phyloP scores from a whole-genome alignment of 2,888 invertebrate genomes.

The Drosophila neonasuta region DNA sequence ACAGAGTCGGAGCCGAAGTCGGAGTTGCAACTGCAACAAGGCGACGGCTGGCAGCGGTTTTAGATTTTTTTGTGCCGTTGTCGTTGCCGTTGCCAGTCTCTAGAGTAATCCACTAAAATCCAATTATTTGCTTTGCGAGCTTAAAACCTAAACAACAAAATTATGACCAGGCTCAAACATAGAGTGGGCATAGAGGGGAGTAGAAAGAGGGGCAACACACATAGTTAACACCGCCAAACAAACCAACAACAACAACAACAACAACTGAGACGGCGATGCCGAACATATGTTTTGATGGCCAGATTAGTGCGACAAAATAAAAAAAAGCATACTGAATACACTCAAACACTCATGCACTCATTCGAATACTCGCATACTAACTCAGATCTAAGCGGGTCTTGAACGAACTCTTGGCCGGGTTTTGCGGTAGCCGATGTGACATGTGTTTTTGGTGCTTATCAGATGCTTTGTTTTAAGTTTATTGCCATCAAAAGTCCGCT shows the following conservation, averaged over 20 bases:
- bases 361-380: conserved; percentile 2
- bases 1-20: background rate
- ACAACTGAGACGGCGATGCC: conserved; percentile 35
- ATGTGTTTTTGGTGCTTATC: conserved; percentile 58
- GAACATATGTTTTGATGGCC: conserved; percentile 66
- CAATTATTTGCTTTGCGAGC: conserved; percentile 63
- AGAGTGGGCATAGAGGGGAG: background rate
- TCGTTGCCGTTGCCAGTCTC: conserved; percentile 6
- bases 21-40: conserved; percentile 23
- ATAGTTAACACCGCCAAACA: conserved; percentile 33
- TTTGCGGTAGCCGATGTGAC: conserved; percentile 42
- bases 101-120: conserved; percentile 56
- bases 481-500: conserved; percentile 38
- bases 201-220: background rate
- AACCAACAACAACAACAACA: background rate
- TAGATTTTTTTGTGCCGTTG: background rate
- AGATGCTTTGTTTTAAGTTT: conserved; percentile 48
- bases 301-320: conserved; percentile 49
- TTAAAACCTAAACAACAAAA: conserved; percentile 63
- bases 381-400: conserved; percentile 28
- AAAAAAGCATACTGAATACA: conserved; percentile 37
- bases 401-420: conserved; percentile 3
- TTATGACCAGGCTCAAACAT: conserved; percentile 52
- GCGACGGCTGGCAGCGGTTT: conserved; percentile 11
- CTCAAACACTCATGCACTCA: background rate